Conservation (phyloP, 2,888 invertebrate species). For the Hermodice carunculata region DNA sequence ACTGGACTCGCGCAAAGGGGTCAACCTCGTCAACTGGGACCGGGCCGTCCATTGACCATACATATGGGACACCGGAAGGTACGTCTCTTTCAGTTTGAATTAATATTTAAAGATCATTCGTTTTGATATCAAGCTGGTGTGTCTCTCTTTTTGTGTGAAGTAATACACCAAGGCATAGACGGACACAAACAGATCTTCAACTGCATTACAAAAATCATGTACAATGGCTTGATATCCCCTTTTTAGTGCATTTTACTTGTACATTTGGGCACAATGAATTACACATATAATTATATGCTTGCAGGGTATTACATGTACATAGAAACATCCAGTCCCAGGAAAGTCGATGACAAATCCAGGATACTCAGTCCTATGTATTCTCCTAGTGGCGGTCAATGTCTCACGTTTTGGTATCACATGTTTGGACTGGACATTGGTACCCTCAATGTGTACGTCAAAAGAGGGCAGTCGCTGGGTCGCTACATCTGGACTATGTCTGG, state of each 20-base stretch:
- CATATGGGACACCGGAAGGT: constrained; percentile 49
- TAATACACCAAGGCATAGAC: too few relatives aligned
- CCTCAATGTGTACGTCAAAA: constrained; percentile 48
- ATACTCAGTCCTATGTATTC: neutral
- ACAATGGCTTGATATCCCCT: too few relatives aligned
- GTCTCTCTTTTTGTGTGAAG: too few relatives aligned
- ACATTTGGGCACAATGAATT: too few relatives aligned
- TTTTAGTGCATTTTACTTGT: too few relatives aligned
- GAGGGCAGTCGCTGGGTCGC: neutral
- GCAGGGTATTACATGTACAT: constrained; percentile 1
- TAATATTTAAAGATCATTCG: too few relatives aligned
- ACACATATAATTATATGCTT: too few relatives aligned
- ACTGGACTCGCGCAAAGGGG: constrained; percentile 59
- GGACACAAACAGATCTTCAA: too few relatives aligned
- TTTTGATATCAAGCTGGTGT: too few relatives aligned
- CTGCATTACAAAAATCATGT: too few relatives aligned
- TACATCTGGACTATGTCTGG: neutral
- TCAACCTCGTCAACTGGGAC: constrained; percentile 50
- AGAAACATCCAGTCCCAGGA: neutral
- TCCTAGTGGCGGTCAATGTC: neutral
- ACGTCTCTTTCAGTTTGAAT: too few relatives aligned
- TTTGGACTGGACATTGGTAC: constrained; percentile 52
- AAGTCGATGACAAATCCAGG: neutral
- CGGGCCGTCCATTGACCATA: constrained; percentile 66
- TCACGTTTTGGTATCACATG: constrained; percentile 64